phyloP scores from a whole-genome alignment of 2,113 vertebrate species.

The Eonycteris spelaea region DNA sequence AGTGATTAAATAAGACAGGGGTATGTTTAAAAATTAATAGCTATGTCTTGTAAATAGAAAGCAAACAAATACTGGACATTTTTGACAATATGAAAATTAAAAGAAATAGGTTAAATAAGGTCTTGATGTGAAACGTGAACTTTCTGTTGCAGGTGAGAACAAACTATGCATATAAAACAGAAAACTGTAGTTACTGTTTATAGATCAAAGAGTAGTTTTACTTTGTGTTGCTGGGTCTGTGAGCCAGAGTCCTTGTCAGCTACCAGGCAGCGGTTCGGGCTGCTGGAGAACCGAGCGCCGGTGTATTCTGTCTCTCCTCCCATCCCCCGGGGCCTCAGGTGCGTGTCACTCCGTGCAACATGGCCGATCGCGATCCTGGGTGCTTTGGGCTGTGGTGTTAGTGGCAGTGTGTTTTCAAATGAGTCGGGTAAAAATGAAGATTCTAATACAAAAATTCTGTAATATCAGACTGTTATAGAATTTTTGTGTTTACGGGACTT shows the following conservation, averaged over 20 bases:
- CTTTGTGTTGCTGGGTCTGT: not conserved
- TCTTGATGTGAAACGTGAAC: constrained; percentile 65
- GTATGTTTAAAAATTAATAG: constrained; percentile 67
- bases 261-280: not conserved
- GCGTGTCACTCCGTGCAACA: accelerated
- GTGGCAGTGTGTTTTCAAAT: not conserved
- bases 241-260: not conserved
- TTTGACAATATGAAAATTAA: constrained; percentile 73
- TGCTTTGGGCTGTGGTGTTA: not conserved
- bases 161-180: constrained; percentile 32
- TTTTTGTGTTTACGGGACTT: not conserved
- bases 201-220: not conserved
- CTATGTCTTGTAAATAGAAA: constrained; percentile 57
- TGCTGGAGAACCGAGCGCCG: not conserved
- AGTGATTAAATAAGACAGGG: constrained; percentile 44
- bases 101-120: constrained; percentile 60
- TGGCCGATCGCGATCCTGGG: not conserved
- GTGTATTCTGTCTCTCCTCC: accelerated
- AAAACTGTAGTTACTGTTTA: not conserved
- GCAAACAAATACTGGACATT: constrained; percentile 57
- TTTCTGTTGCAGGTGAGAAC: constrained; percentile 61
- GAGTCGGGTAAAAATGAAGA: not conserved
- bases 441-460: not conserved
- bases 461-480: not conserved
- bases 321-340: no score